phyloP scores from a whole-genome alignment of 2,888 invertebrate species.

The Andrena camellia region DNA sequence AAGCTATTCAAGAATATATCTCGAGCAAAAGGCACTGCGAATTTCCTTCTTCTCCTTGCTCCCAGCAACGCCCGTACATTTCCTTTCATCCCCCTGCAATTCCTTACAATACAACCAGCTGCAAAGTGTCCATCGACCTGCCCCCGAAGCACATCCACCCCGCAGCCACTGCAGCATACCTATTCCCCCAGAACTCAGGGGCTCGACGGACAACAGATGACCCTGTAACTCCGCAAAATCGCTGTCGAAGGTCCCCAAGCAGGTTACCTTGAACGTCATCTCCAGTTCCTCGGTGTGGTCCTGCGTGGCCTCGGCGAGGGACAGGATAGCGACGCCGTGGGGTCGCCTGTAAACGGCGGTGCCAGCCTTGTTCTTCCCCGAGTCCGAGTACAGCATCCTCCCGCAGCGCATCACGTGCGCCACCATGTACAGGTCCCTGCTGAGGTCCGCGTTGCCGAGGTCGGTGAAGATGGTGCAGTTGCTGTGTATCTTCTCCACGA shows the following conservation, averaged over 20 bases:
- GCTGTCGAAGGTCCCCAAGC: neutral
- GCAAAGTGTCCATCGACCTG: no score
- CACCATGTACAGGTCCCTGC: constrained; percentile 94
- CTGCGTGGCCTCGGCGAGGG: constrained; percentile 89
- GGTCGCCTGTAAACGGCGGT: constrained; percentile 90
- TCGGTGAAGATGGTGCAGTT: constrained; percentile 95
- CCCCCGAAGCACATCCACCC: no score
- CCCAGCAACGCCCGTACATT: no score
- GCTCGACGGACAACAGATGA: no score
- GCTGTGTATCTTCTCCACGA: constrained; percentile 94
- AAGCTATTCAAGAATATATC: no score
- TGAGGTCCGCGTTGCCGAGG: constrained; percentile 93
- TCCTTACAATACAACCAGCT: no score
- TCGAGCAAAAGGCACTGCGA: no score
- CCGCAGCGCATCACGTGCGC: constrained; percentile 96
- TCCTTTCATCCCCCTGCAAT: no score
- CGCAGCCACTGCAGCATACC: no score
- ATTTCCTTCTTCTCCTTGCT: no score
- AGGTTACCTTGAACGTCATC: constrained; percentile 90
- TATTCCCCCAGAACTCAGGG: no score
- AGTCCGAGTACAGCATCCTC: constrained; percentile 91
- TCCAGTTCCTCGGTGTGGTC: constrained; percentile 91
- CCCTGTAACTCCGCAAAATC: no score
- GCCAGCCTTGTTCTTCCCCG: constrained; percentile 84
- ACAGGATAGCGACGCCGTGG: constrained; percentile 94